Conservation (phyloP, 1,140 invertebrate species). For the Drosophila jambulina region DNA sequence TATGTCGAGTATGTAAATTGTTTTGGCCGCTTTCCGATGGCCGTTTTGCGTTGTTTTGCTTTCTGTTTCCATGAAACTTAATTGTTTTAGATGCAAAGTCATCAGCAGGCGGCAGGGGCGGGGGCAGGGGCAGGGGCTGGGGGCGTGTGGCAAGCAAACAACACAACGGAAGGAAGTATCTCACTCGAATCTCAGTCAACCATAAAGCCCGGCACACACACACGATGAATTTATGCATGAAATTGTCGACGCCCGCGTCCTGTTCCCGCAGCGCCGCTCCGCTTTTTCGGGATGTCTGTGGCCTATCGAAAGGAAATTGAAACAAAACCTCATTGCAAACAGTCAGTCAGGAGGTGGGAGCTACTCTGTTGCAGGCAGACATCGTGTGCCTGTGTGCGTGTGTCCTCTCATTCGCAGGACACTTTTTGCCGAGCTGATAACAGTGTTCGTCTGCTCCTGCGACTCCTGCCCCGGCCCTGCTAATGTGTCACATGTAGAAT, state of each 20-base stretch:
- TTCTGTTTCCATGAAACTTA: constrained; percentile 76
- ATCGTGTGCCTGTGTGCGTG: constrained; percentile 9
- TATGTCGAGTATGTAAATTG: constrained; percentile 83
- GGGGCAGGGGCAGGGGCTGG: background rate
- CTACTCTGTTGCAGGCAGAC: constrained; percentile 66
- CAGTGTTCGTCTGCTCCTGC: constrained; percentile 30
- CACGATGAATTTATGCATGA: constrained; percentile 81
- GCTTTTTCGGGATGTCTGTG: constrained; percentile 69
- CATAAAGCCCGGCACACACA: constrained; percentile 52
- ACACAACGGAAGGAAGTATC: constrained; percentile 79
- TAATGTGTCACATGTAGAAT: constrained; percentile 64
- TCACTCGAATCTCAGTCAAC: constrained; percentile 80
- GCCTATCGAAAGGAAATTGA: constrained; percentile 83
- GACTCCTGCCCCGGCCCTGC: constrained; percentile 14
- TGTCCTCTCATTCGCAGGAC: constrained; percentile 60
- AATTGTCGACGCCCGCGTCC: constrained; percentile 82
- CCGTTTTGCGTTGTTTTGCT: constrained; percentile 8
- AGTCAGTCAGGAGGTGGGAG: too few species aligned
- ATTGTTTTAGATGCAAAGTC: constrained; percentile 85
- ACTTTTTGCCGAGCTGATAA: constrained; percentile 77
- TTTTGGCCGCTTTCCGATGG: constrained; percentile 51
- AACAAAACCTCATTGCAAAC: constrained; percentile 82
- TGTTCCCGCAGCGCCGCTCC: constrained; percentile 18
- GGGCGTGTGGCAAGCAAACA: constrained; percentile 54
- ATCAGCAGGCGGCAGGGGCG: constrained; percentile 38